A percentile compares a stretch with the other conserved stretches of the same genome.
These are phyloP conservation scores for Lutjanus argentimaculatus DNA, from an alignment of 2,797 vertebrate genomes.

Conservation along the genomic window DNA sequence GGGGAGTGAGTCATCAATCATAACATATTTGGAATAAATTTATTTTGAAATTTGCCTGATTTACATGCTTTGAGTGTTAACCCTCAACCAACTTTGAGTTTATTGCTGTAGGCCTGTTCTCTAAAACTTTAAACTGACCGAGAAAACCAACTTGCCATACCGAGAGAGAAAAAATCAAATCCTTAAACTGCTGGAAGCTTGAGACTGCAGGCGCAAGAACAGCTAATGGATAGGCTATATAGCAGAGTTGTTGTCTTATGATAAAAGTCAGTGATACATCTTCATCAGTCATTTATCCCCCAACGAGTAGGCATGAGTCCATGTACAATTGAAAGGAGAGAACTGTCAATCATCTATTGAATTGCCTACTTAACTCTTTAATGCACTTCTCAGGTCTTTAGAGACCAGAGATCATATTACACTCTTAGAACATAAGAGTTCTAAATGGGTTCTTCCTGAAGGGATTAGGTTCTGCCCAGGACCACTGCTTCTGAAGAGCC, in stretches of 20 bases:
- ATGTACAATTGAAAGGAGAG: background rate
- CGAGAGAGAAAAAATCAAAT: background rate
- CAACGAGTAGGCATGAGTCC: background rate
- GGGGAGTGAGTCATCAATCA: background rate
- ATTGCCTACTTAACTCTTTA: constrained; percentile 7
- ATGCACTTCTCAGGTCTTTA: background rate
- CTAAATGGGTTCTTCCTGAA: too few relatives aligned
- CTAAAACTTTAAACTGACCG: background rate
- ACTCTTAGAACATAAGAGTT: background rate
- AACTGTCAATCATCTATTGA: constrained; percentile 5
- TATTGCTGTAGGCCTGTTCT: background rate
- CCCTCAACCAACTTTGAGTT: background rate
- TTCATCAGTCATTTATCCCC: background rate
- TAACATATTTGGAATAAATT: background rate
- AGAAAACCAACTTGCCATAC: background rate
- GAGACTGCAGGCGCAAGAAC: background rate
- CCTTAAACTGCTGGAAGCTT: background rate
- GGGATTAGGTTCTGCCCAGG: too few relatives aligned
- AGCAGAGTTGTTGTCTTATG: background rate
- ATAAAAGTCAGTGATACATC: background rate
- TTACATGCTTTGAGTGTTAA: background rate
- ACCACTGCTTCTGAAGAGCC: too few relatives aligned
- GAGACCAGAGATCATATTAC: background rate
- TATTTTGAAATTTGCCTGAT: background rate
- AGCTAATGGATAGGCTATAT: constrained; percentile 2